These are phyloP conservation scores for Antheraea mylitta DNA, from an alignment of 1,140 invertebrate species.

Conservation along the genomic window DNA sequence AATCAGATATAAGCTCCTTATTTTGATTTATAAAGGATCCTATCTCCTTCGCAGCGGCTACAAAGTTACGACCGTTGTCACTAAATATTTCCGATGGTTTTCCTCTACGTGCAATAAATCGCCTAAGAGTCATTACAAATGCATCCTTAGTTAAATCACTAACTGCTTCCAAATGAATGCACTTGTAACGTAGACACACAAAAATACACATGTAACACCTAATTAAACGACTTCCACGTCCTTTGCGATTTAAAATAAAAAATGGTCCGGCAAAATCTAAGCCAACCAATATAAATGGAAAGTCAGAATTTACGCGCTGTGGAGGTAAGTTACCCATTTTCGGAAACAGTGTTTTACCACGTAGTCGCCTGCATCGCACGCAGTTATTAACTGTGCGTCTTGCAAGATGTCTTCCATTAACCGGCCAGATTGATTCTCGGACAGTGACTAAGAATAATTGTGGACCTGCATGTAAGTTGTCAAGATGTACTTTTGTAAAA, in stretches of 20 bases:
- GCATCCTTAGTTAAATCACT: conserved; percentile 30
- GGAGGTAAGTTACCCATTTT: conserved; percentile 17
- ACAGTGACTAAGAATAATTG: conserved; percentile 15
- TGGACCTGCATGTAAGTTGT: conserved; percentile 18
- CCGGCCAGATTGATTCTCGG: conserved; percentile 15
- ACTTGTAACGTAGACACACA: conserved; percentile 6
- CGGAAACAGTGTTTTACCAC: conserved; percentile 4
- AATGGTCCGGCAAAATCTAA: conserved; percentile 53
- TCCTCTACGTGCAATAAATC: conserved; percentile 23
- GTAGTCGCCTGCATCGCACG: conserved; percentile 13
- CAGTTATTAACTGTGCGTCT: conserved; percentile 12
- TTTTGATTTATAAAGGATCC: conserved; percentile 13
- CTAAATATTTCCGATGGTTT: conserved; percentile 20
- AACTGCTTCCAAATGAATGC: conserved; percentile 23
- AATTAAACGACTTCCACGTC: conserved; percentile 25
- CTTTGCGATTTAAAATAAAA: conserved; percentile 30
- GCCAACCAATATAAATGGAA: conserved; percentile 23
- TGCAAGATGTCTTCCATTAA: conserved; percentile 18
- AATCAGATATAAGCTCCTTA: conserved; percentile 15
- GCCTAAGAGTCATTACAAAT: conserved; percentile 26
- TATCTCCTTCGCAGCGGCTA: conserved; percentile 19
- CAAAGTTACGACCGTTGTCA: conserved; percentile 26
- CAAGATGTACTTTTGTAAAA: conserved; percentile 12
- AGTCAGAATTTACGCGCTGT: conserved; percentile 34
- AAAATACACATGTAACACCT: conserved; percentile 30